phyloP scores from a whole-genome alignment of 2,797 vertebrate genomes.

The Sebastes hubbsi region DNA sequence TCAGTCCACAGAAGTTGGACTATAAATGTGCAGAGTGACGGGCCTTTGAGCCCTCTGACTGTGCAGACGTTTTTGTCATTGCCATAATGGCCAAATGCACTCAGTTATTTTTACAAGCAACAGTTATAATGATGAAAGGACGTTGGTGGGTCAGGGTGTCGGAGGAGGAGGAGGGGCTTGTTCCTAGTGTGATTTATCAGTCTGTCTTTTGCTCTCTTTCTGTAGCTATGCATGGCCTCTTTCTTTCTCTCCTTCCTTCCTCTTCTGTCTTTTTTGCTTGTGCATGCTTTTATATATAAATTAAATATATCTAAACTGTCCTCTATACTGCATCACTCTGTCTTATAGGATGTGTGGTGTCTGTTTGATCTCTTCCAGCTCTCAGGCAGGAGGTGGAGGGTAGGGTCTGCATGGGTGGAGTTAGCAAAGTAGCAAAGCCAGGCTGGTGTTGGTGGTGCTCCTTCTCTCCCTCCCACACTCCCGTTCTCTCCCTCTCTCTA shows the following conservation, averaged over 20 bases:
- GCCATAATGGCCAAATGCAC: constrained; percentile 68
- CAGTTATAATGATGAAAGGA: constrained; percentile 59
- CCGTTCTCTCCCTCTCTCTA: not conserved
- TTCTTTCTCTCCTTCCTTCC: not conserved
- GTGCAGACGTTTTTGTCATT: constrained; percentile 66
- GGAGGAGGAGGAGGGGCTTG: constrained; percentile 1
- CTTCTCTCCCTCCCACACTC: not conserved
- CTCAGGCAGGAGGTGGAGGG: not conserved
- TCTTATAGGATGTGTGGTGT: not conserved
- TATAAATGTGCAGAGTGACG: constrained; percentile 61
- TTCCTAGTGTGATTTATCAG: constrained; percentile 42
- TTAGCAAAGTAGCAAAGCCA: constrained; percentile 2
- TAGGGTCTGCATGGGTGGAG: not conserved
- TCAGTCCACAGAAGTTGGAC: constrained; percentile 46
- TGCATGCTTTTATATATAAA: no score
- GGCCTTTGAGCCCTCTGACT: constrained; percentile 63
- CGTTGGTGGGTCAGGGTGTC: not conserved
- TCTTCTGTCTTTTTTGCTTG: not conserved
- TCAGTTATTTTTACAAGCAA: constrained; percentile 72
- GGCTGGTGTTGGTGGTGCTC: not conserved
- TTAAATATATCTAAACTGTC: not conserved
- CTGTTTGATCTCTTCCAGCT: not conserved
- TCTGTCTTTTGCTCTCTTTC: not conserved
- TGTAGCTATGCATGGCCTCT: not conserved
- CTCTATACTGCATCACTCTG: not conserved